Evolutionary conservation across 2,797 vertebrate genomes (phyloP), one percentile per base, ranked within the genome.

Genomic region (Echiichthys vipera): DNA sequence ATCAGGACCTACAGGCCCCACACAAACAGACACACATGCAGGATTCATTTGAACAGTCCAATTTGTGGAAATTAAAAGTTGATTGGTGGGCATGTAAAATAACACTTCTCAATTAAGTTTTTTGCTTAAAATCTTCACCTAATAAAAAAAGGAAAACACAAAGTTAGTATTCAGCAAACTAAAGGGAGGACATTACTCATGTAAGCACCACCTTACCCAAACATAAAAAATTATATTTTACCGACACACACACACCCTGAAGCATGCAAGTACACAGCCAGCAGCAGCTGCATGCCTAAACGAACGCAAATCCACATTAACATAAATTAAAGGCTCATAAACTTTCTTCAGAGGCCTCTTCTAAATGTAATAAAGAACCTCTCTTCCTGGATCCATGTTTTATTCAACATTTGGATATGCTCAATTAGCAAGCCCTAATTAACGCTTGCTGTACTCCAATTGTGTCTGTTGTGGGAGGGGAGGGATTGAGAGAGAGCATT

Each of bases 351-450:
- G 83, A 88, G 72, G 69, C 79, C 71, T 81, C 64, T 65, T 74
- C 74, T 73, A 72, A 85, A 82, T 40, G 20, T 65, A 86, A 85
- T 86, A 81, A 87, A 84, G 74, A 73, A 56, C 72, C 74, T 45
- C 72, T 78, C 78, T 69, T 84, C 70, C 70, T 74, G 64, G 63
- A 88, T 54, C 63, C 83, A 92, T 92, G 92, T 89, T 85, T 93
- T 88, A 90, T 92, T 90, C 86, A 91, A 68, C 83, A 71, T 88
- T 83, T 74, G 84, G 88, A 85, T 89, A 78, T 81, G 86, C 88
- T 89, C 89, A 91, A 92, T 91, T 91, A 90, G 88, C 67, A 65
- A n/a, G 71, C 59, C 24, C 58, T 87, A 90, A 93, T 92, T 89
- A 93, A 88, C 75, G 65, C 56, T 75, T 47, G 86, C 74, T 71